Evolutionary conservation across 2,888 invertebrate species (phyloP).

Genomic region (Protophormia terraenovae): DNA sequence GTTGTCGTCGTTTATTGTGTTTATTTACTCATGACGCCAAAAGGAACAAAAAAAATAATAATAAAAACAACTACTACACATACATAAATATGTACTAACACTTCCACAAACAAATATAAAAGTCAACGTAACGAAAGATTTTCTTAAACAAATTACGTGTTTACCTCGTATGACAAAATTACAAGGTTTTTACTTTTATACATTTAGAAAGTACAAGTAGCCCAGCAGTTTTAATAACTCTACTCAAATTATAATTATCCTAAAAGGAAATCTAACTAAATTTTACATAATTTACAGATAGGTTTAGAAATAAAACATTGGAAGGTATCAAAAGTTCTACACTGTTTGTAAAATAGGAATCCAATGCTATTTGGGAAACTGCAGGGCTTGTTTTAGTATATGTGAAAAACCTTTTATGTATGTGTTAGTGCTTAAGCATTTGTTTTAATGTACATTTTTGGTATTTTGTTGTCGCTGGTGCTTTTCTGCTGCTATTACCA

Average conservation of each 20-base stretch:
- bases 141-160: conserved; percentile 49
- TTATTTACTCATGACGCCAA: conserved; percentile 1
- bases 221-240: no score
- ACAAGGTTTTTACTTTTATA: conserved; percentile 23
- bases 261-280: no score
- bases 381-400: no score
- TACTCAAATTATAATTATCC: no score
- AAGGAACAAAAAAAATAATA: neutral
- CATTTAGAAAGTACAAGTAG: no score
- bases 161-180: conserved; percentile 44
- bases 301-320: no score
- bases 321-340: no score
- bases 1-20: neutral
- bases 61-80: neutral
- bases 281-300: no score
- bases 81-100: neutral
- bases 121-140: neutral
- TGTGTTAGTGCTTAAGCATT: no score
- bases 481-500: neutral
- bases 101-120: neutral
- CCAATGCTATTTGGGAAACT: no score
- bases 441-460: neutral
- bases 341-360: no score
- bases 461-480: neutral
- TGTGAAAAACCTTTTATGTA: no score